A percentile compares a stretch with the other conserved stretches of the same genome.
phyloP scores from a whole-genome alignment of 2,888 invertebrate genomes.

The Conomelus anceps region DNA sequence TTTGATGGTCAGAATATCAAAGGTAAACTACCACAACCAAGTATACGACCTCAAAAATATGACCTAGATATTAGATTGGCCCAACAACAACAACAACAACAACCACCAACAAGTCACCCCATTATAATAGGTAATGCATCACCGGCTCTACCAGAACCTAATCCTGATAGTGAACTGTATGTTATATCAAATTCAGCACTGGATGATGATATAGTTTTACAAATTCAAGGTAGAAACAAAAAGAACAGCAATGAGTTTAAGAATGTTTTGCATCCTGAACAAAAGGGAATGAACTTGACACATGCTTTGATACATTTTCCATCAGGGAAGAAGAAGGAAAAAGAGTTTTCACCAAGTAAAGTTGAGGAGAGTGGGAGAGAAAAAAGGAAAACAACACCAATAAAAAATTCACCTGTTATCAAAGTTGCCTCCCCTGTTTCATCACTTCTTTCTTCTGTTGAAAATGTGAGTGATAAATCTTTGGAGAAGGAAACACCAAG shows the following conservation, averaged over 20 bases:
- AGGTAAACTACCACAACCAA: not conserved
- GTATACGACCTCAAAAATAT: not conserved
- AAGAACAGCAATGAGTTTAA: slow-evolving; percentile 19
- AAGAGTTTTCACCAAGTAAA: slow-evolving; percentile 26
- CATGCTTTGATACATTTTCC: slow-evolving; percentile 16
- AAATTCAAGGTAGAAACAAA: slow-evolving; percentile 30
- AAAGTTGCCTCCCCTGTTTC: slow-evolving; percentile 33
- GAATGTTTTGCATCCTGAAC: not conserved
- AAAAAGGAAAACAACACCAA: not conserved
- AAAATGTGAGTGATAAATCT: slow-evolving; percentile 21
- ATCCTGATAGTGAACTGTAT: slow-evolving; percentile 44
- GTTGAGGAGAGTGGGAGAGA: slow-evolving; percentile 7
- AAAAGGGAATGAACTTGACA: not conserved
- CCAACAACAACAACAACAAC: not conserved
- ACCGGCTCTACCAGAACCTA: slow-evolving; percentile 27
- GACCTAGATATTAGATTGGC: slow-evolving; percentile 5
- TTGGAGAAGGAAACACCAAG: slow-evolving; percentile 34
- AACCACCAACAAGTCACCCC: slow-evolving; percentile 1
- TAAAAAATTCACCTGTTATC: slow-evolving; percentile 24
- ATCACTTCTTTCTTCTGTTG: slow-evolving; percentile 28
- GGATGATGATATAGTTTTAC: slow-evolving; percentile 33
- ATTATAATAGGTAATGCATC: slow-evolving; percentile 21
- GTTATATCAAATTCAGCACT: slow-evolving; percentile 40
- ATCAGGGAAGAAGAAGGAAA: slow-evolving; percentile 12
- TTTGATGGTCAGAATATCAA: slow-evolving; percentile 3